Percentiles rank a stretch among this genome's conserved stretches.
Evolutionary conservation across 1,140 invertebrate genomes (phyloP).

Genomic region (Achatina immaculata): DNA sequence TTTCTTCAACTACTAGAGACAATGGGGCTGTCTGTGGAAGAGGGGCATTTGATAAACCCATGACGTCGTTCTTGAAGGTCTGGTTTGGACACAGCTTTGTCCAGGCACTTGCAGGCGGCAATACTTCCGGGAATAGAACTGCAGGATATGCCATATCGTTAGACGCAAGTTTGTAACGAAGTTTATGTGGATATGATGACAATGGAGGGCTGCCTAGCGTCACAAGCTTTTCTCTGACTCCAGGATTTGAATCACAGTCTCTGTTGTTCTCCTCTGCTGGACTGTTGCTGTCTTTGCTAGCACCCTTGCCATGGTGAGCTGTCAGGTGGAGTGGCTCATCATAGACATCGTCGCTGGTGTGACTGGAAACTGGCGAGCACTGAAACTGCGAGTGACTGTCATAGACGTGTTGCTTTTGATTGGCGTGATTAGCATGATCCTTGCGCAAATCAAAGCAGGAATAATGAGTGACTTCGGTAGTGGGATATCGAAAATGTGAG

Average conservation of each 20-base stretch:
- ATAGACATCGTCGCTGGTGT: conserved; percentile 36
- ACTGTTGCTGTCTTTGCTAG: conserved; percentile 1
- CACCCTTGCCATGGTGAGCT: conserved; percentile 27
- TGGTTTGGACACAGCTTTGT: conserved; percentile 5
- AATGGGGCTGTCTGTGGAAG: conserved; percentile 54
- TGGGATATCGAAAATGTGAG: neutral
- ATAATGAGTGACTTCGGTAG: neutral
- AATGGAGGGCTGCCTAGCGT: conserved; percentile 36
- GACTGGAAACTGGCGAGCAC: conserved; percentile 31
- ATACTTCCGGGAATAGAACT: conserved; percentile 9
- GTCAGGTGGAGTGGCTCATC: conserved; percentile 50
- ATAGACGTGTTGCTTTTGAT: neutral
- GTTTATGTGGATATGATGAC: conserved; percentile 56
- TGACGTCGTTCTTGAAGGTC: conserved; percentile 52
- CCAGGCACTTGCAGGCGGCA: conserved; percentile 37
- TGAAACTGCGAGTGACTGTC: neutral
- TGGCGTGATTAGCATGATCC: neutral
- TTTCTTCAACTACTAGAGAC: conserved; percentile 49
- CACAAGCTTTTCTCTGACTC: neutral
- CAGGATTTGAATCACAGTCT: neutral
- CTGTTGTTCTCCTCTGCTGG: conserved; percentile 3
- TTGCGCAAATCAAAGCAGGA: neutral
- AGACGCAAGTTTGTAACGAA: conserved; percentile 55
- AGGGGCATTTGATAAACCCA: conserved; percentile 61
- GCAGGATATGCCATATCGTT: conserved; percentile 26